Evolutionary conservation across 2,888 invertebrate genomes (phyloP).

Genomic region (Scaptomyza cyrtandrae): DNA sequence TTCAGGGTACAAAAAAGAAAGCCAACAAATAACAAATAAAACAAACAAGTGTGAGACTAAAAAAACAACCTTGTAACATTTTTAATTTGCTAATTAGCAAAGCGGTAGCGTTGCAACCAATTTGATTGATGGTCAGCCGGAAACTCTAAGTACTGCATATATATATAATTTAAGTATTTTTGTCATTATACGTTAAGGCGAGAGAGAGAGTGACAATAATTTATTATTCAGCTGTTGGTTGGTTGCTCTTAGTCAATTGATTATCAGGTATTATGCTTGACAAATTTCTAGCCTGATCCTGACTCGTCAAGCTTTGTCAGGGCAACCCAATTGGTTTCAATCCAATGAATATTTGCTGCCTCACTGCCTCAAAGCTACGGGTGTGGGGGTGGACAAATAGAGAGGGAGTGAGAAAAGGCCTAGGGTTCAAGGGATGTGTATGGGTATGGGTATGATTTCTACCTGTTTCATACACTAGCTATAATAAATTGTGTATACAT

Average conservation of each 20-base stretch:
- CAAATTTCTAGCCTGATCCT: conserved; percentile 44
- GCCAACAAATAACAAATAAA: conserved; percentile 1
- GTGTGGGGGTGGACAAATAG: no score
- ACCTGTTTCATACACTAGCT: conserved; percentile 24
- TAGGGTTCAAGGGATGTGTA: neutral
- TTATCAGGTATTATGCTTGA: conserved; percentile 73
- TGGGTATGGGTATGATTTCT: neutral
- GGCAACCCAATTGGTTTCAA: conserved; percentile 49
- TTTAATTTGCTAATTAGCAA: conserved; percentile 75
- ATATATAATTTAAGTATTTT: neutral
- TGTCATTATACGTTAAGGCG: no score
- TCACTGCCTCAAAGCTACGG: conserved; percentile 23
- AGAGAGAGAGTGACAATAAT: conserved; percentile 41
- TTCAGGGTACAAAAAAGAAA: neutral
- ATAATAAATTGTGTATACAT: conserved; percentile 29
- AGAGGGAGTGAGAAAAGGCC: neutral
- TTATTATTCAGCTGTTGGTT: conserved; percentile 58
- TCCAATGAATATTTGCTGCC: conserved; percentile 49
- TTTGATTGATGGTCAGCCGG: conserved; percentile 63
- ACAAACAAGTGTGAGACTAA: conserved; percentile 7
- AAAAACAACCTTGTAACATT: conserved; percentile 57
- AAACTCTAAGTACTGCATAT: neutral
- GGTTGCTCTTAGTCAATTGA: conserved; percentile 69
- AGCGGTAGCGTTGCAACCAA: conserved; percentile 42
- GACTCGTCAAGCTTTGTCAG: conserved; percentile 13